Base-by-base conservation (phyloP, 2,888 invertebrate genomes). In the Himalopsyche kuldschensis region DNA sequence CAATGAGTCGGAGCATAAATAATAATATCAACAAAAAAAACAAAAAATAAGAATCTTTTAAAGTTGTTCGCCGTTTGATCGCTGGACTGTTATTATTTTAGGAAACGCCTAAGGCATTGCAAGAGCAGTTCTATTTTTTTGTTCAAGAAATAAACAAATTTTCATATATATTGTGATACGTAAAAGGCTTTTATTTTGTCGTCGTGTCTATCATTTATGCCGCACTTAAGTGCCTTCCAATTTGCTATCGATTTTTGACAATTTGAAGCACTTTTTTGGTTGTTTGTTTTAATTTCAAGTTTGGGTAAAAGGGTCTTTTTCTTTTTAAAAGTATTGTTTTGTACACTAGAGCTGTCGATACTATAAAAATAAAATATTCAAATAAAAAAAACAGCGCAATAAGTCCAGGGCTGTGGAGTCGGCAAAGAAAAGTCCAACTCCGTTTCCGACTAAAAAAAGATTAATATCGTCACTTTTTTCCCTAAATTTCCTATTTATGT, bases 81-180 rank as follows among this genome's bases (percentile, higher is more conserved):
- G 79, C 76, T 78, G 84, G 80, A 79, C 85, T 85, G 84, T 85
- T 85, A 85, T 85, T 85, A 85, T 85, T 85, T 85, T 84, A 85
- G 85, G 84, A 84, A 82, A 31, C 46, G 84, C 85, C 83, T 69
- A 35, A 48, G 85, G 85, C 82, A 46, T 41, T 75, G 75, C 31
- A 82, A 82, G 75, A 83, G 79, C 85, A 81, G 85, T 81, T 79
- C 77, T 48, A 79, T 78, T 83, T 69, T 69, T 83, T 83, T 83
- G 81, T 81, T 79, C 79, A 17, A 35, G 27, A 69, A 63, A 78
- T 77, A 82, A 82, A 82, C 55, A 63, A 6, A 35, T 76, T 82
- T 82, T 82, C 79, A 55, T 82, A 82, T 82, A 82, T 81, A 69
- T 27, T 69, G 35, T 76, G 35, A 30, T 32, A 41, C 76, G 35